A percentile compares a stretch with the other conserved stretches of the same genome.
phyloP scores from a whole-genome alignment of 2,797 vertebrate species.

The Crocodylus rhombifer region DNA sequence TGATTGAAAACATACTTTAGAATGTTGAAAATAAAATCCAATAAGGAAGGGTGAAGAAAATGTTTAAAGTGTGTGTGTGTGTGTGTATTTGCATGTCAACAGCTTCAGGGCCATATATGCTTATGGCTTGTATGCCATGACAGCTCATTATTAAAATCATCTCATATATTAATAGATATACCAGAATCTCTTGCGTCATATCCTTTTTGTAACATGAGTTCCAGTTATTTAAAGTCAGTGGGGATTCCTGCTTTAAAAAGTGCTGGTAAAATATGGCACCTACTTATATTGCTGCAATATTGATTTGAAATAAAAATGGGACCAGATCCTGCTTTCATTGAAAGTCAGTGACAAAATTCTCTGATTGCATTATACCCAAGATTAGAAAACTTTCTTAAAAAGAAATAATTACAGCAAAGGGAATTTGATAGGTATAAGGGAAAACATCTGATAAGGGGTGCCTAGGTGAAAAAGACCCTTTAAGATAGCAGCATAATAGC shows the following conservation, averaged over 20 bases:
- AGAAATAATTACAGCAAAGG: constrained; percentile 57
- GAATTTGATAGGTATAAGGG: constrained; percentile 58
- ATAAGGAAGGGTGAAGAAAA: not conserved
- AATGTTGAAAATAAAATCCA: not conserved
- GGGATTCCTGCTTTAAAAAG: constrained; percentile 14
- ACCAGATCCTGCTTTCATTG: constrained; percentile 24
- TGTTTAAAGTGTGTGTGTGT: not conserved
- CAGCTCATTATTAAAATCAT: constrained; percentile 6
- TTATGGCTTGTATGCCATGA: not conserved
- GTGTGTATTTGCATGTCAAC: not conserved
- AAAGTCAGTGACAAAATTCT: constrained; percentile 1
- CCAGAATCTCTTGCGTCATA: not conserved
- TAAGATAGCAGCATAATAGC: constrained; percentile 71
- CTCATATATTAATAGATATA: not conserved
- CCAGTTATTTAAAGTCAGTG: not conserved
- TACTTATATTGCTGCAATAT: not conserved
- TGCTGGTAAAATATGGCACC: not conserved
- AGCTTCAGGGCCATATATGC: not conserved
- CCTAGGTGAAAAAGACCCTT: constrained; percentile 66
- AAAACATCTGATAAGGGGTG: constrained; percentile 52
- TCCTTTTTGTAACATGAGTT: not conserved
- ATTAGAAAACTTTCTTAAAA: constrained; percentile 39
- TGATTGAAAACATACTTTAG: not conserved
- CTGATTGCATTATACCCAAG: constrained; percentile 26
- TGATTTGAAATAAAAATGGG: constrained; percentile 4